A percentile compares a stretch with the other conserved stretches of the same genome.
phyloP scores from a whole-genome alignment of 1,140 invertebrate genomes.

The Drosophila ercepeae region DNA sequence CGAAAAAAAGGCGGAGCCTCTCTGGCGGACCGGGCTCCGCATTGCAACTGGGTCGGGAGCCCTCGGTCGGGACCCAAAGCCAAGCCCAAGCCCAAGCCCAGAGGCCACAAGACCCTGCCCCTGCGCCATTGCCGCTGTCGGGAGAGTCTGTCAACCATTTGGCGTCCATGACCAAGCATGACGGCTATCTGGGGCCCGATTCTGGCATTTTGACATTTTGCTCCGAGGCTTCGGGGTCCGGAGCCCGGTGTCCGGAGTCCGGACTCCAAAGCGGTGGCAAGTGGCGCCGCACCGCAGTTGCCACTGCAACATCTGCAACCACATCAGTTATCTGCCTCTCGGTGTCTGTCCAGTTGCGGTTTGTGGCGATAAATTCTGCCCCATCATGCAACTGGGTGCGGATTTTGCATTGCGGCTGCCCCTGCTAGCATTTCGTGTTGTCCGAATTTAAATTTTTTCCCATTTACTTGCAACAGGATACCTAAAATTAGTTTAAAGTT shows the following conservation, averaged over 20 bases:
- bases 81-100: not conserved
- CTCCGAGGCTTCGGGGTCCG: conserved; percentile 23
- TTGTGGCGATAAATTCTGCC: conserved; percentile 29
- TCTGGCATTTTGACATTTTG: conserved; percentile 63
- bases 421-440: conserved; percentile 4
- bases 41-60: conserved; percentile 15
- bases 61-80: not conserved
- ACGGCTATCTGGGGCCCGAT: conserved; percentile 40
- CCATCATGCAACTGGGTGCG: conserved; percentile 38
- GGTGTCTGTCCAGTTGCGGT: conserved; percentile 45
- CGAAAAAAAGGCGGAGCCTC: conserved; percentile 59
- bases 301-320: conserved; percentile 31
- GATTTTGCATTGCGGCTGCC: conserved; percentile 41
- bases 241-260: not conserved
- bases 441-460: not conserved
- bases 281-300: conserved; percentile 61
- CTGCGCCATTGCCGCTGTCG: conserved; percentile 60
- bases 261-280: not conserved
- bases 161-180: conserved; percentile 80
- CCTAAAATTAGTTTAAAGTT: not conserved
- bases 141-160: conserved; percentile 76
- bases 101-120: conserved; percentile 34
- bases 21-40: conserved; percentile 5
- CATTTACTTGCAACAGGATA: not conserved
- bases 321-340: conserved; percentile 20